Evolutionary conservation across 2,888 invertebrate species (phyloP), one percentile per base, ranked within the genome.

Genomic region (Serrognathus titanus): DNA sequence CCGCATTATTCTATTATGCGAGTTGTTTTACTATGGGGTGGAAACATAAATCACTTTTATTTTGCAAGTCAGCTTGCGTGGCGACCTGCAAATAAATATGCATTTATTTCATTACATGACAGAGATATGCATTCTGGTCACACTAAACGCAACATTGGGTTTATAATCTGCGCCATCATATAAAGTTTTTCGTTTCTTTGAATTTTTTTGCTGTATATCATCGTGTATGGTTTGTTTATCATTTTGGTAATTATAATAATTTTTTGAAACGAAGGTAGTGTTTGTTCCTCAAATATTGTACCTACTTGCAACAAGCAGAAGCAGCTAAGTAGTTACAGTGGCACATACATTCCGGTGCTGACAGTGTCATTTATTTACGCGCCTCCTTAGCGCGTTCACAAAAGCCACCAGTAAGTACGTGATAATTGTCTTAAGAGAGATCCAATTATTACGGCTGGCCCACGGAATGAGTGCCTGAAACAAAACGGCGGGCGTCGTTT

Each of bases 41-140:
- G 43, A 16, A 16, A 43, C 43, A 43, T 43, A 43, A 43, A 43
- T 43, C 43, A 43, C 12, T 16, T 43, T 43, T 43, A 43, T 43
- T 43, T 16, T 43, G 43, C 43, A 43, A 43, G 43, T 43, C 43
- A 48, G 13, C 48, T 48, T 48, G 48, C 48, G 48, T 48, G 48
- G 35, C 16, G 12, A 12, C 36, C 36, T 31, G 36, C 36, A 48
- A 48, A 48, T 48, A 48, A 48, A 48, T 48, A 48, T 48, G 48
- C 48, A 48, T 48, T 48, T 48, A 48, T 48, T 48, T 48, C 48
- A 48, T 48, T 48, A 48, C 48, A 48, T 48, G 48, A 48, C 48
- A 48, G n/a, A 48, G 48, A 48, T 48, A 48, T 48, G 48, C 48
- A 48, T 48, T 48, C 36, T 48, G 48, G 16, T 48, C 48, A 48